phyloP scores from a whole-genome alignment of 2,113 vertebrate species.

The Meleagris gallopavo region DNA sequence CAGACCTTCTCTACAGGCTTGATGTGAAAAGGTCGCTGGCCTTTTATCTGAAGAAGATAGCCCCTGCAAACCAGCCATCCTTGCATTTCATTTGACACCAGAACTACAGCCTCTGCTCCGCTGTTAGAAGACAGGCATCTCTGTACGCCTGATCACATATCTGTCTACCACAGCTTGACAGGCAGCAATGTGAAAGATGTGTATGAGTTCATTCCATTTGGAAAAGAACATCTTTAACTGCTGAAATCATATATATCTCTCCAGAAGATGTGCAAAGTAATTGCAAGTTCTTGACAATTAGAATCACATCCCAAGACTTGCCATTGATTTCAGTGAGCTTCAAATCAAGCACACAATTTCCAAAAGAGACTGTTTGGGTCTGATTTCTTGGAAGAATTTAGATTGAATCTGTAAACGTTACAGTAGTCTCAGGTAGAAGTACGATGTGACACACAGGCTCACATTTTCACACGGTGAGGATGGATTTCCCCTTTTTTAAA shows the following conservation, averaged over 20 bases:
- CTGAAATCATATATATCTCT: not conserved
- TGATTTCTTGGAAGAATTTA: not conserved
- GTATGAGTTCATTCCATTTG: conserved; percentile 29
- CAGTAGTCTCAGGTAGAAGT: not conserved
- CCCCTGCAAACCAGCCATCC: not conserved
- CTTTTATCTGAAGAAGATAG: conserved; percentile 52
- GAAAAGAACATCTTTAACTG: conserved; percentile 4
- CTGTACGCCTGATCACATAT: conserved; percentile 14
- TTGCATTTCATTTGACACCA: conserved; percentile 31
- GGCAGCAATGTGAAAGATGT: conserved; percentile 22
- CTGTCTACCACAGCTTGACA: conserved; percentile 30
- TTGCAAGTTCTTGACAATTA: not conserved
- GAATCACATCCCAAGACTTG: not conserved
- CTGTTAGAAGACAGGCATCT: conserved; percentile 16
- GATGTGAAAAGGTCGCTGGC: conserved; percentile 50
- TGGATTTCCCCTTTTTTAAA: not conserved
- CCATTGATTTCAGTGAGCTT: not conserved
- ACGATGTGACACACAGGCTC: not conserved
- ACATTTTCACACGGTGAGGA: not conserved
- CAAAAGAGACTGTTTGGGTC: not conserved
- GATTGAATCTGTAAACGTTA: not conserved
- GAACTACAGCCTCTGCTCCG: not conserved
- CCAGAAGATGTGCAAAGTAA: not conserved
- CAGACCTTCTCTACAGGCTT: conserved; percentile 8
- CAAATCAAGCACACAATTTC: not conserved